Evolutionary conservation across 2,888 invertebrate genomes (phyloP), one percentile per base, ranked within the genome.

Genomic region (Drosophila monieri): DNA sequence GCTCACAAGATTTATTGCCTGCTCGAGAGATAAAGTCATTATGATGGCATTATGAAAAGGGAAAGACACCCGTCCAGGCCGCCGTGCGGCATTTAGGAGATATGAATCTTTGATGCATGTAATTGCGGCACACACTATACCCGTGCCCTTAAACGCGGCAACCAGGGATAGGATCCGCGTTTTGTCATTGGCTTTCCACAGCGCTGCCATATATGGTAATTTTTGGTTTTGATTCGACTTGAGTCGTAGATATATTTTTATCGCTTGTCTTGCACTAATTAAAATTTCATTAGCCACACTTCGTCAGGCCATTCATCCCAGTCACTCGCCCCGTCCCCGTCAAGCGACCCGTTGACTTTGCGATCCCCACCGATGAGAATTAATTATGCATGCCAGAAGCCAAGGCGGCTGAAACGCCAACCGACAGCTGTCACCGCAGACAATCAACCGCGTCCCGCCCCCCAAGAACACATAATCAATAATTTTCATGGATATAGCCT

Each of bases 61-160:
- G 75, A 55, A 51, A 47, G 56, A 48, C 56, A 59, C 44, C n/a
- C n/a, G 10, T 25, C 15, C 25, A 35, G 47, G 41, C 32, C 78
- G 46, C 84, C 77, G 66, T 68, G 74, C 68, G 78, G 76, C 83
- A 76, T 78, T 85, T 87, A 79, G 71, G 76, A 30, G 79, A 87
- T 81, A 87, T 84, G 87, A 84, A 84, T 85, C 84, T 84, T 84
- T 84, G 87, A 84, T 84, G 88, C 85, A 74, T 85, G 79, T 87
- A 87, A 84, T 87, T 84, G 84, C 75, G 65, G 52, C 65, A 62
- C 65, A 76, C 76, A 64, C 74, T 65, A 59, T 15, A 15, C 39
- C 68, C 68, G 61, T 58, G 72, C 51, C 56, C 57, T 44, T 48
- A 47, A 35, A 35, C 30, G 41, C 32, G 61, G 14, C 25, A 18